Conservation (phyloP, 35 echinoderm and acorn worm genomes). For the Ptychodera flava region DNA sequence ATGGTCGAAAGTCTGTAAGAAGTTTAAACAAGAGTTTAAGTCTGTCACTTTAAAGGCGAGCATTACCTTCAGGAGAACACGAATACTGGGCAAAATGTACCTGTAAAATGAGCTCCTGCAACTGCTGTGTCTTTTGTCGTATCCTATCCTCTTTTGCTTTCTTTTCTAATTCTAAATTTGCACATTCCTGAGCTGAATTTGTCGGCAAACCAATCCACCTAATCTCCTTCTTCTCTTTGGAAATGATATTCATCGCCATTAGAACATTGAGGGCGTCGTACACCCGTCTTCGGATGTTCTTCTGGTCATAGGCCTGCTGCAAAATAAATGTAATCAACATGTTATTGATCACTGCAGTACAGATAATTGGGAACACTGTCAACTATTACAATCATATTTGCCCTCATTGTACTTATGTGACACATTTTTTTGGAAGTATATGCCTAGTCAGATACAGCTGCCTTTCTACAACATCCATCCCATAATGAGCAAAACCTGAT, state of each 20-base stretch:
- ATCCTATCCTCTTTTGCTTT: slow-evolving; percentile 85
- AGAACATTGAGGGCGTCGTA: slow-evolving; percentile 99
- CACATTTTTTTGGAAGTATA: too few species aligned
- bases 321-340: neutral
- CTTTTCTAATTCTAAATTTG: slow-evolving; percentile 84
- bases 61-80: too few species aligned
- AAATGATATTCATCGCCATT: slow-evolving; percentile 99
- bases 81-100: too few species aligned
- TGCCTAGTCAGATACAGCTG: too few species aligned
- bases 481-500: too few species aligned
- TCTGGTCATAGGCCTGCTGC: slow-evolving; percentile 79
- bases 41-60: too few species aligned
- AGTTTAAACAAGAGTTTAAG: too few species aligned
- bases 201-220: slow-evolving; percentile 93
- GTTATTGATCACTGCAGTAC: neutral
- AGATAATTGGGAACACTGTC: neutral
- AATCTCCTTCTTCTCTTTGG: slow-evolving; percentile 99
- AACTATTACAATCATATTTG: neutral
- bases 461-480: too few species aligned
- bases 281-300: slow-evolving; percentile 95
- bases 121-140: slow-evolving; percentile 82
- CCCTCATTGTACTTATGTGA: neutral
- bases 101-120: slow-evolving; percentile 97
- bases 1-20: too few species aligned
- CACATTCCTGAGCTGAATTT: slow-evolving; percentile 95